Evolutionary conservation across 2,113 vertebrate genomes (phyloP), one percentile per base, ranked within the genome.

Genomic region (Aplodontia rufa): DNA sequence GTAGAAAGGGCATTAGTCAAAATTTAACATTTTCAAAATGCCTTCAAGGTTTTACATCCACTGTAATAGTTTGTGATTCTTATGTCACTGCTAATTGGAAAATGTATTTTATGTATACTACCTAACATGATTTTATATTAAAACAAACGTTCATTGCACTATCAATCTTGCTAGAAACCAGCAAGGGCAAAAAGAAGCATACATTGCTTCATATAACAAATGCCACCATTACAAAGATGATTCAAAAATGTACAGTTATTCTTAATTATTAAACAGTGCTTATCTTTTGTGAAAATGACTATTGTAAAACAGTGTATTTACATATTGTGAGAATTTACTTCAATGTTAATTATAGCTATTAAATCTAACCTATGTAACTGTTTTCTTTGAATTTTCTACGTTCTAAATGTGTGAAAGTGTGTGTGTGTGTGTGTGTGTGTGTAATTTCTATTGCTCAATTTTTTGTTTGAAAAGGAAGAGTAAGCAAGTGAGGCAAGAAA

Each of bases 41-140:
- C 2, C 79, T 91, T 64, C 32, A 40, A 72, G 17, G 20, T 14
- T 79, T 91, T 71, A 74, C 8, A 42, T 19, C 17, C 8, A 79
- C 79, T 66, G 14, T 8, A 49, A 64, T 64, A 37, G 3, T 37
- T 62, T 49, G 47, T 60, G 62, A 84, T 84, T 40, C 13, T 72
- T 72, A 79, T 60, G 55, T 45, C 71, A 84, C 2, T 51, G 19
- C 47, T 88, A 91, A 80, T 79, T 93, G 66, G 53, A 68, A 79
- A 93, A 72, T 68, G 2, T 74, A 5, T 72, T 82, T 88, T 69
- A 69, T 72, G 8, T 19, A 35, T 87, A 78, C 42, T 37, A 40
- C 28, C 35, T 74, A 83, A 66, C 40, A 79, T 58, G 10, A 2
- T 42, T 58, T 78, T 87, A 35, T 45, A 83, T 87, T 78, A 51